A percentile compares a stretch with the other conserved stretches of the same genome.
phyloP scores from a whole-genome alignment of 2,113 vertebrate species.

The Thryonomys swinderianus region DNA sequence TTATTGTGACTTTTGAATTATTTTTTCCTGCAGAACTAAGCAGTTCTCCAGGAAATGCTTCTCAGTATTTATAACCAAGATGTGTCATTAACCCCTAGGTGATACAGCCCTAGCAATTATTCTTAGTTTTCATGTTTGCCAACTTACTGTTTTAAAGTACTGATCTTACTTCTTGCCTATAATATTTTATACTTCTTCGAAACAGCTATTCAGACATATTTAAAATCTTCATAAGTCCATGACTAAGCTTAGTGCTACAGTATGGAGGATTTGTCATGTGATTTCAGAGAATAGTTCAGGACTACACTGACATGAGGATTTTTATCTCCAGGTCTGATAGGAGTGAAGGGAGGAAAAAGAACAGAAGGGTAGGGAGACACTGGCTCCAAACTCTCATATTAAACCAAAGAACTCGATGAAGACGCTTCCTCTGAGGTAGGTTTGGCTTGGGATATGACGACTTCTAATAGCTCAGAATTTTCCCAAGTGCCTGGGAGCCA shows the following conservation, averaged over 20 bases:
- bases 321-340: not conserved
- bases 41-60: not conserved
- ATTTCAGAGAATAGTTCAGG: not conserved
- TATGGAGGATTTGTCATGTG: not conserved
- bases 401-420: slow-evolving; percentile 37
- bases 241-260: not conserved
- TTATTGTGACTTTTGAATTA: not conserved
- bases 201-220: not conserved
- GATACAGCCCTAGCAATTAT: not conserved
- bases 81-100: not conserved
- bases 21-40: slow-evolving; percentile 6
- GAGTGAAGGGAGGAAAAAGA: not conserved
- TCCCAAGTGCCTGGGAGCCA: not conserved
- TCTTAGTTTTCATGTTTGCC: not conserved
- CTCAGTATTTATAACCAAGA: not conserved
- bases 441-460: not conserved
- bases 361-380: not conserved
- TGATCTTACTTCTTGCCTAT: not conserved
- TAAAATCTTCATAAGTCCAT: not conserved
- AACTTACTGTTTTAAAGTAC: slow-evolving; percentile 38
- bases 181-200: not conserved
- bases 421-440: not conserved
- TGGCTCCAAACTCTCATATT: not conserved
- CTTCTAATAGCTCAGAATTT: slow-evolving; percentile 29
- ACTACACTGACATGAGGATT: not conserved